Conservation (phyloP, 2,797 vertebrate species). For the Pterois miles region DNA sequence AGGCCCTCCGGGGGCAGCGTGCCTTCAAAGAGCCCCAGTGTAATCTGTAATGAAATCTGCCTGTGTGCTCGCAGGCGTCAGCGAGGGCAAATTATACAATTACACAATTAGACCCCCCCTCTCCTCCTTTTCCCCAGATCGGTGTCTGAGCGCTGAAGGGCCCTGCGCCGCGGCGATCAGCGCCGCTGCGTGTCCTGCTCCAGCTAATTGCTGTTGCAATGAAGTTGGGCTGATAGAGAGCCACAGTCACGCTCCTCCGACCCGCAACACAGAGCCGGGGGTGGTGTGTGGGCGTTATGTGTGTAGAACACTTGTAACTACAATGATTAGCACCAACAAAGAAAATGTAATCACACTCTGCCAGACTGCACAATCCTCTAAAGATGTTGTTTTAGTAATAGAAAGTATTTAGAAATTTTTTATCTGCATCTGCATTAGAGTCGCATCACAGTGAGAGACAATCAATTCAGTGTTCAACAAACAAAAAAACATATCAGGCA, state of each 20-base stretch:
- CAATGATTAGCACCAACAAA: not conserved
- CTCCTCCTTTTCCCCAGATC: conserved; percentile 54
- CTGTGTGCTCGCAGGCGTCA: conserved; percentile 81
- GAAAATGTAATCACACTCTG: not conserved
- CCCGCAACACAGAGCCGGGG: conserved; percentile 15
- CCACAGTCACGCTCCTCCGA: conserved; percentile 35
- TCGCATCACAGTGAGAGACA: not conserved
- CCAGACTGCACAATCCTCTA: not conserved
- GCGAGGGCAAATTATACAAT: conserved; percentile 84
- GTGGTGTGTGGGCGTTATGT: not conserved
- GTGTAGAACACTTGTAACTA: not conserved
- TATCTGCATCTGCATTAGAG: conserved; percentile 14
- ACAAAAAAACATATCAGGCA: too few species aligned
- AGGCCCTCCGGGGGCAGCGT: conserved; percentile 62
- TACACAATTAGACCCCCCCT: conserved; percentile 78
- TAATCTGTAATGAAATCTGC: conserved; percentile 85
- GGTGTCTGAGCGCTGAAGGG: conserved; percentile 52
- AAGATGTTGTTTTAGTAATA: conserved; percentile 9
- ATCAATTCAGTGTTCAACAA: too few species aligned
- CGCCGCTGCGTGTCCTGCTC: conserved; percentile 15
- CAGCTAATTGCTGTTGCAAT: conserved; percentile 43
- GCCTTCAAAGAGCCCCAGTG: conserved; percentile 84
- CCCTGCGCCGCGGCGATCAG: not conserved
- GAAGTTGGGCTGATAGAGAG: conserved; percentile 14
- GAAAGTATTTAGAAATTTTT: not conserved